Conservation (phyloP, 2,888 invertebrate species). For the Philaethria dido region DNA sequence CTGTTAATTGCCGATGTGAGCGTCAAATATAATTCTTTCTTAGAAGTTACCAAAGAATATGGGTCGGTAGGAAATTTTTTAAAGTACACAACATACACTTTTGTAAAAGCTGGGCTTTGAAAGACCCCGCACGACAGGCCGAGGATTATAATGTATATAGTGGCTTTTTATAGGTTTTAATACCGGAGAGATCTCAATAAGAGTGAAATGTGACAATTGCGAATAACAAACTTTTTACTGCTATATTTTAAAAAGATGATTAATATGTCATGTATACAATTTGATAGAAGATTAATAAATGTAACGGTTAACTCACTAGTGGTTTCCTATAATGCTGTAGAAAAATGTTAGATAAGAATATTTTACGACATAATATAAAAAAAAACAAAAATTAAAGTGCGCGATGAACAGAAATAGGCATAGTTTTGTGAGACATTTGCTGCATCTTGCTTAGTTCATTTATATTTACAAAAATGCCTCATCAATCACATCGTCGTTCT, state of each 20-base stretch:
- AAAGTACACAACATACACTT: no score
- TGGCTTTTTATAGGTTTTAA: no score
- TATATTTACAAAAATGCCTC: slow-evolving; percentile 50
- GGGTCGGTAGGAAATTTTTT: no score
- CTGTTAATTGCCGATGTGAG: no score
- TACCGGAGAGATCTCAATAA: no score
- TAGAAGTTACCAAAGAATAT: no score
- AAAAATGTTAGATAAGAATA: neutral
- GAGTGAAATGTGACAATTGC: no score
- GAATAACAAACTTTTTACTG: slow-evolving; percentile 16
- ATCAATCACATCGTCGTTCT: slow-evolving; percentile 50
- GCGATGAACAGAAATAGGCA: neutral
- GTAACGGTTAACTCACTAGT: neutral
- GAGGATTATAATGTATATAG: no score
- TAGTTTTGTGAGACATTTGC: neutral
- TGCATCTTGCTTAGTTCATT: neutral
- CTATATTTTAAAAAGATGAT: neutral
- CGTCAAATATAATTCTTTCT: no score
- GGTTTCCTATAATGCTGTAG: no score
- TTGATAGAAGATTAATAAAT: slow-evolving; percentile 17
- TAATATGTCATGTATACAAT: slow-evolving; percentile 3
- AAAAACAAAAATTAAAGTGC: neutral
- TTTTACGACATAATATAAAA: neutral
- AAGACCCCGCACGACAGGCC: no score
- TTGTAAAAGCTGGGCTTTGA: no score